These are phyloP conservation scores for Scaeva pyrastri DNA, from an alignment of 2,888 invertebrate species.

Conservation along the genomic window DNA sequence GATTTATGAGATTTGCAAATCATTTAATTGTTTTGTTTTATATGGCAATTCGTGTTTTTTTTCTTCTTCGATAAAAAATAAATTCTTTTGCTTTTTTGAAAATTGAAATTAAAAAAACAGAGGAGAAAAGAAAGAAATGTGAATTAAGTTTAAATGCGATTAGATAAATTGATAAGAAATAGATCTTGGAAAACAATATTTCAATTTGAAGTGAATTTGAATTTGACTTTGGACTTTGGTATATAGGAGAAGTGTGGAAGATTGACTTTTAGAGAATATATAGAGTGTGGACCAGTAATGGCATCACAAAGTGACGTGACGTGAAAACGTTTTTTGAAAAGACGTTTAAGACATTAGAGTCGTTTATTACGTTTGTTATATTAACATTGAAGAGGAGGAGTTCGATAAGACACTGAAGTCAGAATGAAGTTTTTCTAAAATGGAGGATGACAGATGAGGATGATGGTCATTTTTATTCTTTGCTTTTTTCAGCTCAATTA, in stretches of 20 bases:
- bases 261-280: slow-evolving; percentile 1
- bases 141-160: slow-evolving; percentile 43
- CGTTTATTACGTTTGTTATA: too few relatives aligned
- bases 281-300: too few relatives aligned
- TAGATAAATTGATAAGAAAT: slow-evolving; percentile 65
- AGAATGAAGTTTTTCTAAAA: too few relatives aligned
- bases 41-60: not conserved
- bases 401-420: too few relatives aligned
- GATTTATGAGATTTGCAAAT: slow-evolving; percentile 75
- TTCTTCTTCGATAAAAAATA: not conserved
- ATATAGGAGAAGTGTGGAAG: not conserved
- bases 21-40: slow-evolving; percentile 70
- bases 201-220: slow-evolving; percentile 59
- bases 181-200: slow-evolving; percentile 45
- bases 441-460: too few relatives aligned
- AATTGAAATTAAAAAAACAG: slow-evolving; percentile 7
- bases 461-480: too few relatives aligned
- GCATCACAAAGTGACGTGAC: too few relatives aligned
- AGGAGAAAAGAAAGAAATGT: slow-evolving; percentile 8
- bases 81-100: slow-evolving; percentile 10
- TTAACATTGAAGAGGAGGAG: too few relatives aligned
- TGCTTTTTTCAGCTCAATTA: too few relatives aligned
- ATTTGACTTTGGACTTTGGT: too few relatives aligned
- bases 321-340: too few relatives aligned
- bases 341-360: too few relatives aligned